Base-by-base conservation (phyloP, 92 coral and sea anemone species). In the Actinernus sp. region DNA sequence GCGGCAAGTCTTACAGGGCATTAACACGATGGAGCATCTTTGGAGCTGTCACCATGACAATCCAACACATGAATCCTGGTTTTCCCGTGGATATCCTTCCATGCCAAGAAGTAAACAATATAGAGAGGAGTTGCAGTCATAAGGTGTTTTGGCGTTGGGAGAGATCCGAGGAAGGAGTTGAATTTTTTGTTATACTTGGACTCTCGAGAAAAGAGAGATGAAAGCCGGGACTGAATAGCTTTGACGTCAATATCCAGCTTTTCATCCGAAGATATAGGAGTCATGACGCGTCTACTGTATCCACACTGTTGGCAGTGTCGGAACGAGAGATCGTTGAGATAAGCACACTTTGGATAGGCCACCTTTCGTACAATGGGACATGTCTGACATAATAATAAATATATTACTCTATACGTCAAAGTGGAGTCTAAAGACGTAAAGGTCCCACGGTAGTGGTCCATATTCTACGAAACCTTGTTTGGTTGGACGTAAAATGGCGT, bases 361-460 rank as follows among this genome's bases (percentile, higher is more conserved):
- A 70, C 2, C 20, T 58, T 55, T 19, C 70, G 50, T 0, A 61
- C 61, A 23, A 32, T 39, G 0, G 38, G 62, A 28, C 50, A 45
- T 13, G 74, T 37, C 74, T 65, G 22, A 45, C 10, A n/a, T n/a
- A n/a, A n/a, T n/a, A n/a, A n/a, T n/a, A n/a, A n/a, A n/a, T n/a
- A n/a, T n/a, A 36, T 36, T 14, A 36, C 41, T 14, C 7, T 36
- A 7, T 7, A 7, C 41, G 25, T 41, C 78, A 43, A 25, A 43
- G 31, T 0, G n/a, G 10, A 70, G 19, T 9, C 31, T 20, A 47
- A 70, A 70, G 50, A 66, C 70, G 55, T 55, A 63, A 13, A 63
- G 57, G 23, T 63, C 70, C 70, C 80, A 73, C 5, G 58, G 70
- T 29, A 59, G 25, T 4, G 69, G 80, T 39, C 80, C 80, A 49